A percentile compares a stretch with the other conserved stretches of the same genome.
phyloP scores from a whole-genome alignment of 2,113 vertebrate species.

The Nothobranchius kuhntae region DNA sequence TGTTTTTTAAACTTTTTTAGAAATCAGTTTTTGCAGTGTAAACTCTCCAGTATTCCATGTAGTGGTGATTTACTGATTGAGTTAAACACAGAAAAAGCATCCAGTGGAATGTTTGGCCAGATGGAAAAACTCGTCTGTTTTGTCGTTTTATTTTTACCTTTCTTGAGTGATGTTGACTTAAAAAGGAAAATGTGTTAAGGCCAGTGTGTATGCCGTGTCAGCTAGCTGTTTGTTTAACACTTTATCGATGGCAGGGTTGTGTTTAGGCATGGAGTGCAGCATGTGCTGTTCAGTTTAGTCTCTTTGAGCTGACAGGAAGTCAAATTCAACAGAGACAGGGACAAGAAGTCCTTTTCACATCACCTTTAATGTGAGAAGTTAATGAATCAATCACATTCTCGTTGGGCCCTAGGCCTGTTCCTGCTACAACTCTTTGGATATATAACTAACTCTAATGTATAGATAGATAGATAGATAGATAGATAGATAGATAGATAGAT shows the following conservation, averaged over 20 bases:
- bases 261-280: slow-evolving; percentile 27
- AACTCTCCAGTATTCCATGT: background rate
- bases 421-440: too few species aligned
- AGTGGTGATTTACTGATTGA: slow-evolving; percentile 10
- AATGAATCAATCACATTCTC: slow-evolving; percentile 5
- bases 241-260: slow-evolving; percentile 34
- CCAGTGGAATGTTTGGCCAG: slow-evolving; percentile 47
- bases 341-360: slow-evolving; percentile 38
- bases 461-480: too few species aligned
- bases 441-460: too few species aligned
- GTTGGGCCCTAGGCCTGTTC: too few species aligned
- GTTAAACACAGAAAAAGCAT: slow-evolving; percentile 27
- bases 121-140: slow-evolving; percentile 40
- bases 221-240: slow-evolving; percentile 58
- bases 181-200: slow-evolving; percentile 53
- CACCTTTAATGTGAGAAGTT: slow-evolving; percentile 11
- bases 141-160: slow-evolving; percentile 51
- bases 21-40: too few species aligned
- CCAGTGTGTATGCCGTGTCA: slow-evolving; percentile 42
- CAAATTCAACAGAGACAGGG: slow-evolving; percentile 17
- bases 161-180: slow-evolving; percentile 66
- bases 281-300: slow-evolving; percentile 28
- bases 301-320: slow-evolving; percentile 9
- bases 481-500: too few species aligned
- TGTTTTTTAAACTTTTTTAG: too few species aligned